Base-by-base conservation (phyloP, 2,888 invertebrate genomes). In the Habroteleia sp. region DNA sequence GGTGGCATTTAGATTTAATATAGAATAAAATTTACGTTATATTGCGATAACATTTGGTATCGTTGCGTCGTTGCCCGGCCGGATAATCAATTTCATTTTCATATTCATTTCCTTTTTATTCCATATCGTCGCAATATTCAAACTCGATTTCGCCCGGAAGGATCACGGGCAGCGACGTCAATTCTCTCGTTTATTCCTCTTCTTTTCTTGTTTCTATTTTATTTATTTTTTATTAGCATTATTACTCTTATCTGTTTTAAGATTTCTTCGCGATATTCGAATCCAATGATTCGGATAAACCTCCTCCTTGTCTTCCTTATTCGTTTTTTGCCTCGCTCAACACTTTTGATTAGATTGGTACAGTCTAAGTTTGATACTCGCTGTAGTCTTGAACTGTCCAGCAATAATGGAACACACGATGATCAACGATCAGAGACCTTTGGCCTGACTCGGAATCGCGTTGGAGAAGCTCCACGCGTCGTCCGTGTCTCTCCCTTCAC, bases 31-130 rank as follows among this genome's bases (percentile, higher is more conserved):
- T 88, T 88, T 88, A 88, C 87, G 88, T 88, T 88, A 88, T 88
- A 88, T 88, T 88, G 88, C 88, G 88, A 88, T 88, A 88, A 88
- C 88, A 88, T 88, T 88, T 88, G 88, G 88, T 88, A 88, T 88
- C 88, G 88, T 88, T 88, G 86, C 86, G 86, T 86, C 87, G 86
- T 86, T 85, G 85, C 84, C 84, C 84, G 83, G 81, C 83, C 83
- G 82, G 81, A 80, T 80, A 78, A 74, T 77, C 69, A 73, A 66
- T 74, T 77, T 77, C 73, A 58, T 35, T 58, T 46, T 56, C 54
- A 4, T 31, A 8, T 4, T 29, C 16, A 6, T 44, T 27, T 31
- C 11, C 27, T 16, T 25, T 56, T 60, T 35, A 41, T 33, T 42
- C 17, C 58, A 48, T 48, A 37, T 54, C 50, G 54, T 63, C 68